phyloP scores from a whole-genome alignment of 2,888 invertebrate genomes.

The Podotricha telesiphe region DNA sequence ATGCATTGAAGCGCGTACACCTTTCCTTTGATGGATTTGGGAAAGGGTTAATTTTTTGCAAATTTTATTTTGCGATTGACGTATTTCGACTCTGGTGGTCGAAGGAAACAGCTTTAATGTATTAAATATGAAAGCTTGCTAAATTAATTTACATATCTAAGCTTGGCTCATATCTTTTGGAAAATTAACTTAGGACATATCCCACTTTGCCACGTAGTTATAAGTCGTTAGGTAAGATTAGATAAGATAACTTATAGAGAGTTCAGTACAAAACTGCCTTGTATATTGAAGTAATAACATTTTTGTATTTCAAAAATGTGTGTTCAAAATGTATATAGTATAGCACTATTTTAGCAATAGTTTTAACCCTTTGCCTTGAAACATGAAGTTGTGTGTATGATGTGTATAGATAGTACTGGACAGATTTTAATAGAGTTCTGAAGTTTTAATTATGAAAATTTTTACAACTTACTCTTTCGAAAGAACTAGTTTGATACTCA shows the following conservation, averaged over 20 bases:
- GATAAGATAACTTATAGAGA: constrained; percentile 47
- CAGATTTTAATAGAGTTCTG: constrained; percentile 22
- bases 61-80: constrained; percentile 35
- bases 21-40: constrained; percentile 55
- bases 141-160: constrained; percentile 43
- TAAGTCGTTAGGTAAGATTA: constrained; percentile 42
- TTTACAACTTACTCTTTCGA: background rate
- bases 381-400: background rate
- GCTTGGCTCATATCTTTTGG: constrained; percentile 49
- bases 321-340: constrained; percentile 64
- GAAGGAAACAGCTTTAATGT: constrained; percentile 66
- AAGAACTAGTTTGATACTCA: constrained; percentile 1
- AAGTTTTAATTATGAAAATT: background rate
- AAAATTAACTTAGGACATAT: constrained; percentile 66
- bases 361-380: constrained; percentile 11
- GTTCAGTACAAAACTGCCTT: constrained; percentile 60
- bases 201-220: constrained; percentile 72
- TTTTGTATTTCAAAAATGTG: constrained; percentile 53
- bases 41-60: constrained; percentile 53
- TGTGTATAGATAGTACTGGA: constrained; percentile 25
- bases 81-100: constrained; percentile 49
- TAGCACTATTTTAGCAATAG: background rate
- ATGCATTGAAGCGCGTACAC: constrained; percentile 57
- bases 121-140: constrained; percentile 49
- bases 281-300: constrained; percentile 51